A percentile compares a stretch with the other conserved stretches of the same genome.
Conservation (phyloP, 1,140 invertebrate species). For the Eriocheir sinensis region DNA sequence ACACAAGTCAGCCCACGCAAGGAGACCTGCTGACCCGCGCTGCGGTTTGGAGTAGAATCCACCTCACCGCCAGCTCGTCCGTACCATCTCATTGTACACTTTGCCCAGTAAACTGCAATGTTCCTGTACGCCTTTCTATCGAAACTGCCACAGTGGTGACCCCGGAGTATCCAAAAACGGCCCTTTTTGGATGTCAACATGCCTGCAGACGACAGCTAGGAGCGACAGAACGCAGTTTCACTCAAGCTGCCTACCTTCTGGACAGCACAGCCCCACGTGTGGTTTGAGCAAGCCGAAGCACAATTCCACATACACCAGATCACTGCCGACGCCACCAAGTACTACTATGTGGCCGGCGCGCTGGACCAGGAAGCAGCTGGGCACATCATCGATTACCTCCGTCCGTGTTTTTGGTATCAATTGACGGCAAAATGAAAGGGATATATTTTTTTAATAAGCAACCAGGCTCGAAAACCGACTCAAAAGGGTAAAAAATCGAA, state of each 20-base stretch:
- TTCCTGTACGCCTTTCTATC: background rate
- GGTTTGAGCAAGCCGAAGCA: constrained; percentile 39
- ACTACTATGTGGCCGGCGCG: constrained; percentile 29
- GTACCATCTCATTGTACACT: too few species aligned
- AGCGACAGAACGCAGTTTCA: constrained; percentile 36
- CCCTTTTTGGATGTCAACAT: constrained; percentile 34
- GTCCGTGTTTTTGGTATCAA: too few species aligned
- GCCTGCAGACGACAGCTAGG: background rate
- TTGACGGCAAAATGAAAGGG: too few species aligned
- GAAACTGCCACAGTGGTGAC: background rate
- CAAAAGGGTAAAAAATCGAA: too few species aligned
- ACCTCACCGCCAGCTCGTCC: too few species aligned
- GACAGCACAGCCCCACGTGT: constrained; percentile 26
- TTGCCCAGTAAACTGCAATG: background rate
- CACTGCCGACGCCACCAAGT: background rate
- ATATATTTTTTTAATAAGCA: too few species aligned
- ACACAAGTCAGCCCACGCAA: too few species aligned
- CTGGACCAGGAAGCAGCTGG: background rate
- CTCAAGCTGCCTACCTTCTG: constrained; percentile 37
- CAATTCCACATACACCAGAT: constrained; percentile 33
- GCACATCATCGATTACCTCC: background rate
- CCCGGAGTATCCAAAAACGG: constrained; percentile 35
- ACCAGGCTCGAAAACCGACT: too few species aligned
- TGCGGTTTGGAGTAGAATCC: too few species aligned
- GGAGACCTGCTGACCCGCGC: too few species aligned